Evolutionary conservation across 2,797 vertebrate species (phyloP).

Genomic region (Sparidentex hasta): DNA sequence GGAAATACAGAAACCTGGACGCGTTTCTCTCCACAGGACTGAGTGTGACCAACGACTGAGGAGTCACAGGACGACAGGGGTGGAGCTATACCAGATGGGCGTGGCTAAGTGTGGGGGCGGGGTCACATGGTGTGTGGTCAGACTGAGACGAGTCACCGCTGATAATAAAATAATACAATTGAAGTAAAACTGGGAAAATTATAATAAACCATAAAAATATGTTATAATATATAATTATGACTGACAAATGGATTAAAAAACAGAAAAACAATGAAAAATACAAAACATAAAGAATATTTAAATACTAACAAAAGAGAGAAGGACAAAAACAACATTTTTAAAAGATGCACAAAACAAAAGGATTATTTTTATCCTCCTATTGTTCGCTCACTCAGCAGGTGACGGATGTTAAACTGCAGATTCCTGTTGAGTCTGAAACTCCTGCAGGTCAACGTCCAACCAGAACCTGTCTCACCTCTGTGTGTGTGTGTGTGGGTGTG

Average conservation of each 20-base stretch:
- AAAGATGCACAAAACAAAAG: not conserved
- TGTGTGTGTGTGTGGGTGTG: not conserved
- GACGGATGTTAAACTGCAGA: conserved; percentile 44
- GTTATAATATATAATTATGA: too few species aligned
- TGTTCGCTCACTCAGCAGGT: conserved; percentile 30
- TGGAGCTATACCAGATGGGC: not conserved
- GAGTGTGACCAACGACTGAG: conserved; percentile 14
- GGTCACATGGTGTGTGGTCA: too few species aligned
- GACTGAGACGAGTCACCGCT: not conserved
- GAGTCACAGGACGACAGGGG: conserved; percentile 10
- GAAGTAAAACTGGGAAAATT: not conserved
- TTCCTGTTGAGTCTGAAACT: conserved; percentile 67
- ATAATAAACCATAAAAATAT: too few species aligned
- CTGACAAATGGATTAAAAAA: too few species aligned
- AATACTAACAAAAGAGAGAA: not conserved
- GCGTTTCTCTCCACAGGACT: not conserved
- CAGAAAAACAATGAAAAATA: too few species aligned
- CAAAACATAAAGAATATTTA: not conserved
- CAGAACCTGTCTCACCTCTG: conserved; percentile 20
- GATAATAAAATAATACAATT: not conserved
- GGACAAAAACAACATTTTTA: not conserved
- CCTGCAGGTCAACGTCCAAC: conserved; percentile 62
- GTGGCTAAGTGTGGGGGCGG: conserved; percentile 18
- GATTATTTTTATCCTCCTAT: conserved; percentile 45
- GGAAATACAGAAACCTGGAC: not conserved